Evolutionary conservation across 1,140 invertebrate species (phyloP).

Genomic region (Microplitis mediator): DNA sequence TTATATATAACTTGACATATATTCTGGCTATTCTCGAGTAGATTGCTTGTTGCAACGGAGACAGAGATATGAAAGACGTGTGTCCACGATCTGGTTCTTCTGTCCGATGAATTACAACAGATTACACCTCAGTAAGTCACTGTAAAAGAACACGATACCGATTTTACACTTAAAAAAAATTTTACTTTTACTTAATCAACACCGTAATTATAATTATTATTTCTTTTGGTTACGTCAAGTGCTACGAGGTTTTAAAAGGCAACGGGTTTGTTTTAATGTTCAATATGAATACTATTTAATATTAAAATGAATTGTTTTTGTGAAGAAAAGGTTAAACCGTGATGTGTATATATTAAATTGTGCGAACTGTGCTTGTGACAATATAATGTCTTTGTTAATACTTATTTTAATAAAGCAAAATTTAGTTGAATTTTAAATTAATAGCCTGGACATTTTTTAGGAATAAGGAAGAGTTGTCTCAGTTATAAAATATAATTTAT

Average conservation of each 20-base stretch:
- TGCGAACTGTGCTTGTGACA: conserved; percentile 60
- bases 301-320: conserved; percentile 8
- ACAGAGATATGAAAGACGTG: conserved; percentile 23
- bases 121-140: conserved; percentile 54
- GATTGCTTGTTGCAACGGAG: conserved; percentile 57
- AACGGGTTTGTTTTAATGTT: background rate
- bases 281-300: background rate
- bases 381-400: conserved; percentile 30
- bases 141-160: conserved; percentile 56
- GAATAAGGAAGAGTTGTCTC: background rate
- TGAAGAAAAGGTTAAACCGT: conserved; percentile 32
- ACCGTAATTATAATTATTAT: conserved; percentile 5
- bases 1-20: background rate
- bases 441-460: background rate
- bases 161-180: conserved; percentile 38
- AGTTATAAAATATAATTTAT: no score
- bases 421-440: background rate
- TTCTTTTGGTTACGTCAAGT: conserved; percentile 1
- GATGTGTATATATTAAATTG: conserved; percentile 35
- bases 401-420: conserved; percentile 3
- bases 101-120: conserved; percentile 44
- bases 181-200: background rate
- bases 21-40: conserved; percentile 3
- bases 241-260: background rate
- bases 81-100: conserved; percentile 40